These are phyloP conservation scores for Fulmarus glacialis DNA, from an alignment of 2,113 vertebrate species.

Conservation along the genomic window DNA sequence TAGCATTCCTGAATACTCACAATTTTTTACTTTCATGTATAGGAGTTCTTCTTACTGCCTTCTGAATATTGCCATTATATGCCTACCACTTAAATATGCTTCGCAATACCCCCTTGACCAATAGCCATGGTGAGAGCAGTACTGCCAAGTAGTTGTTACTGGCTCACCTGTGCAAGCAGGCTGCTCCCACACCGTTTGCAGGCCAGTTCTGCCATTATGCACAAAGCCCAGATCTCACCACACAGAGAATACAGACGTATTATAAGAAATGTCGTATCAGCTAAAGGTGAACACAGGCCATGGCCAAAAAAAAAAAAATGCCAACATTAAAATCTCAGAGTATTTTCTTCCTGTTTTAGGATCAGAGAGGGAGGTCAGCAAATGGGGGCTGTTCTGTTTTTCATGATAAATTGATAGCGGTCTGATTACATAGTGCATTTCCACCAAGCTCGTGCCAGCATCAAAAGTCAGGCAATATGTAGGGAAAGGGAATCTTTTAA, in stretches of 20 bases:
- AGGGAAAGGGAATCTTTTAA: not conserved
- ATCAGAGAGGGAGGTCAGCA: not conserved
- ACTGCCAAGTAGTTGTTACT: not conserved
- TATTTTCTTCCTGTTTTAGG: not conserved
- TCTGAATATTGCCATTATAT: not conserved
- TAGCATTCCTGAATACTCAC: not conserved
- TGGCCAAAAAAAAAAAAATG: not conserved
- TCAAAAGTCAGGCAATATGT: not conserved
- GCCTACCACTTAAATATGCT: not conserved
- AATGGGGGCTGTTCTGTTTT: not conserved
- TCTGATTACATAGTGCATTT: not conserved
- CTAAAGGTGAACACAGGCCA: not conserved
- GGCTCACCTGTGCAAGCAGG: not conserved
- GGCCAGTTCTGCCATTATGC: not conserved
- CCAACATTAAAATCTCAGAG: not conserved
- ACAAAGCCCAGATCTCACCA: not conserved
- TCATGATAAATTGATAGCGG: not conserved
- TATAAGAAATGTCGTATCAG: not conserved
- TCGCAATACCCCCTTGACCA: not conserved
- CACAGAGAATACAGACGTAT: rapidly evolving
- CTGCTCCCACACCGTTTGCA: rapidly evolving
- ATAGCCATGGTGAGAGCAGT: not conserved
- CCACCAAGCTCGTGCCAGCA: not conserved
- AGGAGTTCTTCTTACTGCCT: not conserved
- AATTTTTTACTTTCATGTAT: not conserved